Evolutionary conservation across 2,797 vertebrate species (phyloP).

Genomic region (Halcyon smyrnensis): DNA sequence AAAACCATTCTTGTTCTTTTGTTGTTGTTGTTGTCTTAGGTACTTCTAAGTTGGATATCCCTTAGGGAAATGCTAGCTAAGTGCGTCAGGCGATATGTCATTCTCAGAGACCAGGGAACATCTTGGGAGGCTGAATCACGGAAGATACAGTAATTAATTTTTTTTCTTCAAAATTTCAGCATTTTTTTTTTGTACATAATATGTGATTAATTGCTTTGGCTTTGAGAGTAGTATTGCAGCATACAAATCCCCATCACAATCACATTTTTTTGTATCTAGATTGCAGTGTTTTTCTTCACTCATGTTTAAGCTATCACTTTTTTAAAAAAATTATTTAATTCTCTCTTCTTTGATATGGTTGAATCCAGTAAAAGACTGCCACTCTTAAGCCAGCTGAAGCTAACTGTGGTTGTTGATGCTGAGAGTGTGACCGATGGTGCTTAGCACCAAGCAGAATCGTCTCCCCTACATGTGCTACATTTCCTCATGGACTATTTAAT

Average conservation of each 20-base stretch:
- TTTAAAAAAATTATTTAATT: background rate
- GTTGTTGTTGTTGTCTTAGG: background rate
- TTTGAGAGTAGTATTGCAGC: background rate
- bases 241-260: background rate
- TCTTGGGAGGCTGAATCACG: background rate
- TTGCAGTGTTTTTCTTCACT: background rate
- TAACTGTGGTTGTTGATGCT: background rate
- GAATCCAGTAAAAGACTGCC: background rate
- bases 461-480: slow-evolving; percentile 15
- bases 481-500: slow-evolving; percentile 27
- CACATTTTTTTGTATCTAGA: background rate
- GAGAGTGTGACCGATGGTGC: background rate
- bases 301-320: background rate
- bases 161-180: background rate
- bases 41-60: background rate
- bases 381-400: background rate
- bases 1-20: background rate
- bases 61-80: background rate
- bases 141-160: background rate
- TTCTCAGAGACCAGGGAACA: background rate
- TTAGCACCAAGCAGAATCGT: background rate
- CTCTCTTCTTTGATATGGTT: background rate
- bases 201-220: background rate
- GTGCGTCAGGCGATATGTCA: background rate
- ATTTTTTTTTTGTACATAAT: background rate